Evolutionary conservation across 2,797 vertebrate species (phyloP).

Genomic region (Arrhamphus sclerolepis): DNA sequence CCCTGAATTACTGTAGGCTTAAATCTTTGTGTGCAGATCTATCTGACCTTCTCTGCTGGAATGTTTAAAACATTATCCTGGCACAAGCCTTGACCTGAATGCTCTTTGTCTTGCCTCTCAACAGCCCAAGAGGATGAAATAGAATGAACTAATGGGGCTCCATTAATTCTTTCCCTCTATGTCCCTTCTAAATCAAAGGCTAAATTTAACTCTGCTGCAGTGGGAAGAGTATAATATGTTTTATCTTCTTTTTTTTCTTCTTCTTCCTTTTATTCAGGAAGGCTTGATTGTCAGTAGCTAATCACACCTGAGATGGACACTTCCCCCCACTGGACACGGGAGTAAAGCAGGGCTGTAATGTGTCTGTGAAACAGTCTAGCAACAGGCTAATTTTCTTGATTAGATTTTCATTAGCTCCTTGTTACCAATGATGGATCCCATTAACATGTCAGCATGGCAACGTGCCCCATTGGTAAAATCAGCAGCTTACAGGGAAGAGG

Average conservation of each 20-base stretch:
- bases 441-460: conserved; percentile 68
- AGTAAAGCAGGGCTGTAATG: conserved; percentile 16
- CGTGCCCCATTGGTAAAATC: conserved; percentile 55
- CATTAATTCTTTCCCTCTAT: conserved; percentile 51
- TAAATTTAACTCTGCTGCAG: conserved; percentile 46
- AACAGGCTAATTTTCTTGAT: conserved; percentile 63
- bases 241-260: neutral
- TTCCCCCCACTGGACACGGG: conserved; percentile 23
- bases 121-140: conserved; percentile 49
- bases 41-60: conserved; percentile 35
- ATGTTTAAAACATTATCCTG: conserved; percentile 54
- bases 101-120: conserved; percentile 52
- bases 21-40: conserved; percentile 9
- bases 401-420: conserved; percentile 76
- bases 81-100: conserved; percentile 47
- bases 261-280: conserved; percentile 8
- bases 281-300: conserved; percentile 35
- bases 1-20: conserved; percentile 22
- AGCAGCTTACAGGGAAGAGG: conserved; percentile 43
- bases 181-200: conserved; percentile 34
- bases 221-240: conserved; percentile 7
- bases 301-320: conserved; percentile 44
- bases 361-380: conserved; percentile 35
- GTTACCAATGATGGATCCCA: conserved; percentile 75
- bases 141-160: conserved; percentile 51